Conservation (phyloP, 1,140 invertebrate genomes). For the Caerostris darwini region DNA sequence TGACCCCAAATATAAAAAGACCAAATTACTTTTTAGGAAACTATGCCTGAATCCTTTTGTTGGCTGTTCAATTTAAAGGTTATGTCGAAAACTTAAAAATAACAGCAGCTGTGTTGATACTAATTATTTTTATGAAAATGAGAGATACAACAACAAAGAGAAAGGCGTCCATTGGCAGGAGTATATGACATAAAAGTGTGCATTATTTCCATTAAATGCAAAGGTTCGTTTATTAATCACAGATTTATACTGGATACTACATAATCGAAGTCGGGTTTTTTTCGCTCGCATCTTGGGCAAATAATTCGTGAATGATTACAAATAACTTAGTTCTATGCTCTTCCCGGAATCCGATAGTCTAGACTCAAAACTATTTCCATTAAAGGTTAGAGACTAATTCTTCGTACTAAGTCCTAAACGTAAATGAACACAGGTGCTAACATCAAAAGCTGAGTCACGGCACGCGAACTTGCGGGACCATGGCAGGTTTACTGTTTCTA, state of each 20-base stretch:
- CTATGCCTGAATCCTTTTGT: too few relatives aligned
- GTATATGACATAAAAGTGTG: too few relatives aligned
- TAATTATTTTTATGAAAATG: too few relatives aligned
- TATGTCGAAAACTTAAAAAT: too few relatives aligned
- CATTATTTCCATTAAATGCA: too few relatives aligned
- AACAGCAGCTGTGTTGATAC: too few relatives aligned
- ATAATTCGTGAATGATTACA: constrained; percentile 3
- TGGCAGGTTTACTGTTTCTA: neutral
- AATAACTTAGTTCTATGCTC: constrained; percentile 28
- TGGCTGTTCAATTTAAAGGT: too few relatives aligned
- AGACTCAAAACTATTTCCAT: constrained; percentile 68
- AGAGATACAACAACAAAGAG: too few relatives aligned
- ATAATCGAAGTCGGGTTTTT: neutral
- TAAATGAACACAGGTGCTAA: constrained; percentile 72
- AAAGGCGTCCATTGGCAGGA: too few relatives aligned
- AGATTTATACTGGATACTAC: neutral
- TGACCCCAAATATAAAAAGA: too few relatives aligned
- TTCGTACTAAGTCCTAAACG: constrained; percentile 60
- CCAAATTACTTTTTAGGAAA: too few relatives aligned
- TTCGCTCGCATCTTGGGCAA: neutral
- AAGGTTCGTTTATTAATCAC: too few relatives aligned
- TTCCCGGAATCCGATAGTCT: constrained; percentile 53
- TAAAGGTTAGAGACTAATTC: constrained; percentile 68
- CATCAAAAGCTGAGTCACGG: constrained; percentile 37
- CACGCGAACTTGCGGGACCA: constrained; percentile 63